phyloP scores from a whole-genome alignment of 2,113 vertebrate genomes.

The Alosa alosa region DNA sequence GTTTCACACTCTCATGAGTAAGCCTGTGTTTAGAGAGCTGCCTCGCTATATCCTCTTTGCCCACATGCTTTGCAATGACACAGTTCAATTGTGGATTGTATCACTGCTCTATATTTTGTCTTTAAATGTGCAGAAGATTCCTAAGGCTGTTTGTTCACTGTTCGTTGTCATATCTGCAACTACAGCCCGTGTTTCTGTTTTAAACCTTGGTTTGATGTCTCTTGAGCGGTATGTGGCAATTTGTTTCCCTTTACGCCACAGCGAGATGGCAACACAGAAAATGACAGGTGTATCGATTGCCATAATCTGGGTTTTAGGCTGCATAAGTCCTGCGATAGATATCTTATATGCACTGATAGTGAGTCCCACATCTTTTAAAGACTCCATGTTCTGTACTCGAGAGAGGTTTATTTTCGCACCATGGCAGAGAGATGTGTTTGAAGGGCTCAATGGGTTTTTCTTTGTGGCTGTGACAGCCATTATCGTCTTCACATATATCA shows the following conservation, averaged over 20 bases:
- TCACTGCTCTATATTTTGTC: constrained; percentile 15
- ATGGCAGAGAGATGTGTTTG: background rate
- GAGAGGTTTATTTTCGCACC: background rate
- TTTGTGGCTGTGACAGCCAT: background rate
- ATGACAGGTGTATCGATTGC: too few species aligned
- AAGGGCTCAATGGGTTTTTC: background rate
- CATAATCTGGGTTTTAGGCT: too few species aligned
- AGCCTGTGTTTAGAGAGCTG: too few species aligned
- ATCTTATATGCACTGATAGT: background rate
- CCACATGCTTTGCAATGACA: too few species aligned
- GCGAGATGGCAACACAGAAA: too few species aligned
- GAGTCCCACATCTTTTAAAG: background rate
- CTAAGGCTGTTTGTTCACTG: background rate
- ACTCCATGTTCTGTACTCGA: background rate
- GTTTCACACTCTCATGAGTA: constrained; percentile 23
- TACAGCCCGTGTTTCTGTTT: constrained; percentile 30
- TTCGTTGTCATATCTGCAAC: constrained; percentile 3
- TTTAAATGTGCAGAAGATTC: background rate
- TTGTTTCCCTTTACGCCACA: background rate
- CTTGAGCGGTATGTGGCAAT: background rate
- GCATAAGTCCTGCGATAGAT: background rate
- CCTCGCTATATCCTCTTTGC: too few species aligned
- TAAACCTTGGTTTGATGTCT: background rate
- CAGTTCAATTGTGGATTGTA: background rate
- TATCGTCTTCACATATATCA: background rate